A percentile compares a stretch with the other conserved stretches of the same genome.
These are phyloP conservation scores for Stigmatopora argus DNA, from an alignment of 2,113 vertebrate genomes.

Conservation along the genomic window DNA sequence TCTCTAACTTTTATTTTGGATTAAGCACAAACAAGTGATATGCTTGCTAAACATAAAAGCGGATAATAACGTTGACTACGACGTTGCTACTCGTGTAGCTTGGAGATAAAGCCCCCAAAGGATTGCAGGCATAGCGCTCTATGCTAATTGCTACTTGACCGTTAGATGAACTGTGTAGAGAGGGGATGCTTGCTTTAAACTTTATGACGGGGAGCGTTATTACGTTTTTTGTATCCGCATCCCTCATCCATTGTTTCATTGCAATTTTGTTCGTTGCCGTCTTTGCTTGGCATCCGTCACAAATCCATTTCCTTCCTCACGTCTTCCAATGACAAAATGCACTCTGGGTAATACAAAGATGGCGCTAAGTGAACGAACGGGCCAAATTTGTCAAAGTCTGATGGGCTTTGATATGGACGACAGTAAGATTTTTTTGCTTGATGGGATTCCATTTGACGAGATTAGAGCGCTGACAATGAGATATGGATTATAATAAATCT, in stretches of 20 bases:
- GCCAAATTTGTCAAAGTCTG: no score
- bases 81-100: neutral
- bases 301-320: neutral
- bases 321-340: neutral
- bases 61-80: neutral
- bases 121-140: neutral
- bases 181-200: neutral
- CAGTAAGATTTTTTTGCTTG: no score
- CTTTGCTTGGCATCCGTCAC: neutral
- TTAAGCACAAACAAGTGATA: neutral
- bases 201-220: neutral
- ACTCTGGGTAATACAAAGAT: no score
- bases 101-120: neutral
- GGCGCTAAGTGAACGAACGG: no score
- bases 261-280: neutral
- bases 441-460: no score
- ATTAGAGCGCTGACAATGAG: no score
- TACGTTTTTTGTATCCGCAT: neutral
- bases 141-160: constrained; percentile 5
- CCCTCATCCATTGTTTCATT: neutral
- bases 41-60: neutral
- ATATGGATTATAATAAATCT: no score
- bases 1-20: neutral
- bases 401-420: no score
- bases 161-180: neutral